Conservation (phyloP, 2,888 invertebrate genomes). For the Cheilosia variabilis region DNA sequence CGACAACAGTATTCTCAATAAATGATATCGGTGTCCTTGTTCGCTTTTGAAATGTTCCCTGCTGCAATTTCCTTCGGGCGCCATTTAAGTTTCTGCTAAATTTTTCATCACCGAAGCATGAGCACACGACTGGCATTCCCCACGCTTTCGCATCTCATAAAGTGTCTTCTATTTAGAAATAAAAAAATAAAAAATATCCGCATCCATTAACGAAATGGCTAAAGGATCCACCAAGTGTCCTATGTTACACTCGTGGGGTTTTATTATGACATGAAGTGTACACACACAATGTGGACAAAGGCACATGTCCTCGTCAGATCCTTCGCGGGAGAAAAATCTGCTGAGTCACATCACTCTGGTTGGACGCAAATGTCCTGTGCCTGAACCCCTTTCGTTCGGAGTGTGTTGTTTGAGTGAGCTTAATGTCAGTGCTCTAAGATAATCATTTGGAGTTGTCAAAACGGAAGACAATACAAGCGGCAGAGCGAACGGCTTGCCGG, state of each 20-base stretch:
- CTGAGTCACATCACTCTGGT: conserved; percentile 34
- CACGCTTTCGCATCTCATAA: conserved; percentile 14
- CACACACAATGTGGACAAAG: conserved; percentile 27
- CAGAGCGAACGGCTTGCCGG: background rate
- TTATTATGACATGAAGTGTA: conserved; percentile 59
- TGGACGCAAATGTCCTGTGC: conserved; percentile 19
- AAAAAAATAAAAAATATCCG: background rate
- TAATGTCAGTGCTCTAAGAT: conserved; percentile 41
- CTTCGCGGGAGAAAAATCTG: conserved; percentile 5
- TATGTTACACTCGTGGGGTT: conserved; percentile 46
- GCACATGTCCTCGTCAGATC: conserved; percentile 14
- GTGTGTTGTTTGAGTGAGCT: conserved; percentile 2
- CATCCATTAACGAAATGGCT: conserved; percentile 42
- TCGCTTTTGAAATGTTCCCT: background rate
- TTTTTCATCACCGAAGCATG: background rate
- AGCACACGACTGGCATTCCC: background rate
- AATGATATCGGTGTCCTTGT: conserved; percentile 7
- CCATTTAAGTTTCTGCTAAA: conserved; percentile 6
- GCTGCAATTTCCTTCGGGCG: conserved; percentile 19
- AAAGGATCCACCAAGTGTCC: conserved; percentile 31
- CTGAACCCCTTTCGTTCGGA: background rate
- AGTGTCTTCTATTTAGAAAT: background rate
- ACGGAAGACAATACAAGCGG: conserved; percentile 8
- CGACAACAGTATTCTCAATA: conserved; percentile 1
- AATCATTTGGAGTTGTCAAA: conserved; percentile 54